Evolutionary conservation across 2,888 invertebrate genomes (phyloP).

Genomic region (Apodemia duryi): DNA sequence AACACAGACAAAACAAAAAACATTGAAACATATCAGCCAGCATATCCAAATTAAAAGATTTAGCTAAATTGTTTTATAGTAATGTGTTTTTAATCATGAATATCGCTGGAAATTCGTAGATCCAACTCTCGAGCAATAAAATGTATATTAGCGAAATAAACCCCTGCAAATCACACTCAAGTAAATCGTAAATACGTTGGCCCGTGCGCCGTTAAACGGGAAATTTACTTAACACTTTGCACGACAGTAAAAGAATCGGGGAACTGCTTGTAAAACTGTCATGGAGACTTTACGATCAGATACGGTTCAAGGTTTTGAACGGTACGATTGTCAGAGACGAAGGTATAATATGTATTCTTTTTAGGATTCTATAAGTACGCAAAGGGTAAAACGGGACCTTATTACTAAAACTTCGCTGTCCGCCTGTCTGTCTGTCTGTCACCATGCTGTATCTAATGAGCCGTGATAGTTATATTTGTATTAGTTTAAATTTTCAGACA

Average conservation of each 20-base stretch:
- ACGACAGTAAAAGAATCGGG: slow-evolving; percentile 42
- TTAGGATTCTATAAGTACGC: too few species aligned
- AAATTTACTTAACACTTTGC: slow-evolving; percentile 44
- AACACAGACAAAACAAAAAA: too few species aligned
- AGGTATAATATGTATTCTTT: too few species aligned
- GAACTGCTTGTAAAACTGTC: slow-evolving; percentile 45
- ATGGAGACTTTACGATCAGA: slow-evolving; percentile 36
- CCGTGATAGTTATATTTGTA: too few species aligned
- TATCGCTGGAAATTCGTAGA: neutral
- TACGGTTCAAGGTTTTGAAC: neutral
- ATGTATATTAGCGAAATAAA: slow-evolving; percentile 37
- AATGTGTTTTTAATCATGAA: slow-evolving; percentile 7
- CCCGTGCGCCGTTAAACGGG: slow-evolving; percentile 34
- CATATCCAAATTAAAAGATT: too few species aligned
- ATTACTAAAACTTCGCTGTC: too few species aligned
- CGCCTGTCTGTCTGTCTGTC: too few species aligned
- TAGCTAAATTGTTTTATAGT: neutral
- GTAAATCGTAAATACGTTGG: slow-evolving; percentile 33
- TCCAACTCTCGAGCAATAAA: slow-evolving; percentile 29
- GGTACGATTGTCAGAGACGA: too few species aligned
- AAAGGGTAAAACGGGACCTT: too few species aligned
- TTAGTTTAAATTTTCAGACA: too few species aligned
- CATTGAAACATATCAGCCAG: too few species aligned
- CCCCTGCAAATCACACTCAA: slow-evolving; percentile 32
- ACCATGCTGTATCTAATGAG: too few species aligned